Evolutionary conservation across 2,888 invertebrate species (phyloP), one percentile per base, ranked within the genome.

Genomic region (Archips crataeganus): DNA sequence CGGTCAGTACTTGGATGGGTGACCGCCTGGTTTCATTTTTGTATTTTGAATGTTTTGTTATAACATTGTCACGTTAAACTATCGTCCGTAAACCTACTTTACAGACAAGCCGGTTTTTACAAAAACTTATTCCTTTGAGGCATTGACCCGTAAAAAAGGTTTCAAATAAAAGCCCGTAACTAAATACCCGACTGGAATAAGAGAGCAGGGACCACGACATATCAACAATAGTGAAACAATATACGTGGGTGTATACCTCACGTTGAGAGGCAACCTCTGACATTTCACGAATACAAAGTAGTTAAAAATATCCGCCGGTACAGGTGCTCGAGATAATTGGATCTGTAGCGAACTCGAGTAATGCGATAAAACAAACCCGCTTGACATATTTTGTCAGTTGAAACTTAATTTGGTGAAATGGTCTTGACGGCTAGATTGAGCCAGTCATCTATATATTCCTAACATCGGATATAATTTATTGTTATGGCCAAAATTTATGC

Each of bases 231-330:
- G 34, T 4, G 0, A 36, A 51, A 51, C 10, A 34, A 34, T n/a
- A n/a, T 3, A 11, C 36, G 51, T 15, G 15, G 63, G 63, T 32
- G 54, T 63, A 39, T 39, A 68, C 49, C 42, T 59, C 39, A 57
- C 23, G 47, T 67, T 62, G 47, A 36, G 39, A 32, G 9, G 5
- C 45, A 49, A 69, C 68, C 73, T 64, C 51, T 73, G 73, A 69
- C 73, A 64, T 73, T 73, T n/a, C 10, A 34, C 34, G 49, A 73
- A 73, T 63, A 73, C 73, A 73, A 64, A 51, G 68, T 47, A 51
- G 73, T 73, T 73, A 64, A 69, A 73, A 73, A 73, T 73, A 69
- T 34, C 57, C 36, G 32, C 36, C n/a, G 67, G 59, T 45, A 6
- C 45, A 61, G 66, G 59, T 65, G 47, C 59, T 65, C 36, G 57